phyloP scores from a whole-genome alignment of 2,113 vertebrate species.

The Clupea harengus region DNA sequence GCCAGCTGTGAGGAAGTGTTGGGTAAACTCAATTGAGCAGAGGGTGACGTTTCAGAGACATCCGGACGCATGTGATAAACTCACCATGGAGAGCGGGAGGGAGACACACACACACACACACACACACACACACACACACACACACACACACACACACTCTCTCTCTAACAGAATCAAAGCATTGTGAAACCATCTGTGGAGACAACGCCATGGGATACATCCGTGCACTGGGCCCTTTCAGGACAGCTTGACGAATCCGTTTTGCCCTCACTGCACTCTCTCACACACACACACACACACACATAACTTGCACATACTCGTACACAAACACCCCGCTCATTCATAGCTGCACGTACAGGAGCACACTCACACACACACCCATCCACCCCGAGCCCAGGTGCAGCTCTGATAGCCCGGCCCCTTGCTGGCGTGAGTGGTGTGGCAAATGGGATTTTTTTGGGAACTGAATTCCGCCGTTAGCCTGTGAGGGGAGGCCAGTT shows the following conservation, averaged over 20 bases:
- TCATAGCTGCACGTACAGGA: neutral
- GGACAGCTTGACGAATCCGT: too few species aligned
- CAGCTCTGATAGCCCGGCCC: too few species aligned
- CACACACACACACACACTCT: neutral
- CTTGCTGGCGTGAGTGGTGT: too few species aligned
- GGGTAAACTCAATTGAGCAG: neutral
- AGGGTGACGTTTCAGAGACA: neutral
- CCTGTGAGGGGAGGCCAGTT: neutral
- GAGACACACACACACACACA: neutral
- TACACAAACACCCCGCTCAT: neutral
- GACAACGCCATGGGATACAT: too few species aligned
- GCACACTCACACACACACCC: neutral
- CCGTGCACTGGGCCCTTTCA: too few species aligned
- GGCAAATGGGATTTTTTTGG: too few species aligned
- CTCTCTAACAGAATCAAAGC: too few species aligned
- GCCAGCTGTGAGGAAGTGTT: neutral
- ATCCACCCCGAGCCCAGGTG: neutral
- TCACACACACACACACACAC: neutral
- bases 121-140: constrained; percentile 4
- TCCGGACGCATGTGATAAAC: neutral
- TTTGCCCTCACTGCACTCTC: too few species aligned
- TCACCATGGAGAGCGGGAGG: neutral
- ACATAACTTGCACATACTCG: neutral
- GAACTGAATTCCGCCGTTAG: too few species aligned
- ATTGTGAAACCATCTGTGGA: too few species aligned